Conservation (phyloP, 2,888 invertebrate species). For the Lathronympha strigana region DNA sequence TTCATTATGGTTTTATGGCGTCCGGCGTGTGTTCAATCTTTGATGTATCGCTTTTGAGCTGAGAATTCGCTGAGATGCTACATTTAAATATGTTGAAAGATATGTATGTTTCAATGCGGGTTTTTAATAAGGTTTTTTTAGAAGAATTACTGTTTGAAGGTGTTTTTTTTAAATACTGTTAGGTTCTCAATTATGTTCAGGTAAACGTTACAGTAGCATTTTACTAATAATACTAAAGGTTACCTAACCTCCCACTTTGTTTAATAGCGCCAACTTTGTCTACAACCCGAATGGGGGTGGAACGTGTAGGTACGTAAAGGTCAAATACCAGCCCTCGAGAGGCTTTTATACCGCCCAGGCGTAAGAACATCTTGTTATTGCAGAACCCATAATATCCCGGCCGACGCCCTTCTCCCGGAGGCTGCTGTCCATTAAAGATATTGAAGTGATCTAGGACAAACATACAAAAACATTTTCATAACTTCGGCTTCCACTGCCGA, state of each 20-base stretch:
- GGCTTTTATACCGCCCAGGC: no score
- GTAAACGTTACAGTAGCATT: no score
- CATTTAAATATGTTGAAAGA: no score
- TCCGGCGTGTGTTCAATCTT: slow-evolving; percentile 59
- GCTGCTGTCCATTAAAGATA: background rate
- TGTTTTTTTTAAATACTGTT: no score
- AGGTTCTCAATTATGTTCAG: no score
- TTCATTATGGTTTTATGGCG: slow-evolving; percentile 69
- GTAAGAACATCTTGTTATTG: slow-evolving; percentile 36
- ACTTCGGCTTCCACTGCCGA: no score
- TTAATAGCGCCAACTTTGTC: slow-evolving; percentile 7
- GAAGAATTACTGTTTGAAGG: no score
- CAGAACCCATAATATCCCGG: slow-evolving; percentile 29
- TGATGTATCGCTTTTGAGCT: slow-evolving; percentile 52
- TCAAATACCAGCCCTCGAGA: slow-evolving; percentile 19
- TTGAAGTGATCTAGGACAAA: background rate
- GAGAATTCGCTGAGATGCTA: no score
- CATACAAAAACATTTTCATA: no score
- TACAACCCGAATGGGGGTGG: background rate
- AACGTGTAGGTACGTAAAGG: slow-evolving; percentile 8
- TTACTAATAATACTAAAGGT: background rate
- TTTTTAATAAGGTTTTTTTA: no score
- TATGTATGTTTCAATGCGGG: no score
- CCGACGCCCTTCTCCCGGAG: slow-evolving; percentile 34
- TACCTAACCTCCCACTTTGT: background rate